These are phyloP conservation scores for Lampropteryx suffumata DNA, from an alignment of 2,888 invertebrate genomes.

Conservation along the genomic window DNA sequence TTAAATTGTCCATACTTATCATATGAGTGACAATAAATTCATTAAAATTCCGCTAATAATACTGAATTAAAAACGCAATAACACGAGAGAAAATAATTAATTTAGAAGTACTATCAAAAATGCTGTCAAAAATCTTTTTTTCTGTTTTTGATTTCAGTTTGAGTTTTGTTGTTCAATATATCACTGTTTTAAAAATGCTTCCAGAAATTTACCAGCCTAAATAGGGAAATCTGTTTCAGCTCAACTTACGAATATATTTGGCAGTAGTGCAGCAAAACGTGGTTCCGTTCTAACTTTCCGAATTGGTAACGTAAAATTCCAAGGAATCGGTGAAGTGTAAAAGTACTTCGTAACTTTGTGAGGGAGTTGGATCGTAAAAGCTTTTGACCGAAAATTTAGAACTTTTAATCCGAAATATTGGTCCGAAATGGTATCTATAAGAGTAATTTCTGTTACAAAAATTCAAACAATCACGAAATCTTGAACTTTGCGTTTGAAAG, in stretches of 20 bases:
- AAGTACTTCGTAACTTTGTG: conserved; percentile 26
- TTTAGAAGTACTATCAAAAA: too few relatives aligned
- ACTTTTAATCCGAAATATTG: conserved; percentile 12
- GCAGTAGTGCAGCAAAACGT: not conserved
- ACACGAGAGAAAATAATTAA: too few relatives aligned
- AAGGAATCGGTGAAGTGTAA: conserved; percentile 25
- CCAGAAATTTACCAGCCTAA: too few relatives aligned
- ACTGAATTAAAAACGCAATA: too few relatives aligned
- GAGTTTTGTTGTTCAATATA: too few relatives aligned
- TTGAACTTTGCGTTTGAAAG: not conserved
- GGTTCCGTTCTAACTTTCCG: conserved; percentile 1
- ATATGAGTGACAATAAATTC: too few relatives aligned
- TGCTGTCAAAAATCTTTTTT: too few relatives aligned
- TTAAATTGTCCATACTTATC: too few relatives aligned
- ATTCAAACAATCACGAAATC: not conserved
- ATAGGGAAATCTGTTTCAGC: not conserved
- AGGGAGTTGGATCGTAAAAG: conserved; percentile 25
- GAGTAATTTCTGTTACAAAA: not conserved
- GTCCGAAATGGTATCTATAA: not conserved
- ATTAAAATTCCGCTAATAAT: too few relatives aligned
- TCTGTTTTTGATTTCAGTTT: too few relatives aligned
- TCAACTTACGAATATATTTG: not conserved
- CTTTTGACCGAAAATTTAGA: conserved; percentile 16
- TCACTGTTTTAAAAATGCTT: too few relatives aligned
- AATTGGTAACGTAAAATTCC: conserved; percentile 27